A percentile compares a stretch with the other conserved stretches of the same genome.
These are phyloP conservation scores for Heliconius hortense DNA, from an alignment of 2,888 invertebrate species.

Conservation along the genomic window DNA sequence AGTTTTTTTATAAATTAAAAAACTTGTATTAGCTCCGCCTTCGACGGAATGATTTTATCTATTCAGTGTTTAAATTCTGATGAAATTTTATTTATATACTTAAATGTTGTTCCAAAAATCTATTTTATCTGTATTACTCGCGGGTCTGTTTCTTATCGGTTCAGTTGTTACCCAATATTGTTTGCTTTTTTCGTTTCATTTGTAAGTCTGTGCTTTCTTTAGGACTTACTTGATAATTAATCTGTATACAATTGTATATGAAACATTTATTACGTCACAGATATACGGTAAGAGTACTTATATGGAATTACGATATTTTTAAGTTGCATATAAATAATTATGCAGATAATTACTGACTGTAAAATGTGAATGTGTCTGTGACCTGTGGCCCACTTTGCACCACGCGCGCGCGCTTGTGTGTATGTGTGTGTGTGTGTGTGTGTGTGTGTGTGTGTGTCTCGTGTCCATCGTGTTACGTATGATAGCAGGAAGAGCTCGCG, in stretches of 20 bases:
- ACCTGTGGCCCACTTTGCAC: background rate
- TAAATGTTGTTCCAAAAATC: background rate
- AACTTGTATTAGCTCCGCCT: background rate
- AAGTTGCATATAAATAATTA: background rate
- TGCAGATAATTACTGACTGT: background rate
- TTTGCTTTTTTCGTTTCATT: background rate
- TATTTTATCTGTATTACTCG: background rate
- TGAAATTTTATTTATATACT: background rate
- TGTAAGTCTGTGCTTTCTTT: background rate
- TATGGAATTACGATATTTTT: background rate
- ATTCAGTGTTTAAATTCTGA: background rate
- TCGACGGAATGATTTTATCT: background rate
- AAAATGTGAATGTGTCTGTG: background rate
- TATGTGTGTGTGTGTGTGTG: too few species aligned
- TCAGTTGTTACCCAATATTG: background rate
- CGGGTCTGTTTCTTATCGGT: background rate
- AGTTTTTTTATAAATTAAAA: background rate
- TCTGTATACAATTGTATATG: too few species aligned
- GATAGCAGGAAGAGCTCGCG: background rate
- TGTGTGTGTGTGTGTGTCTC: slow-evolving; percentile 16
- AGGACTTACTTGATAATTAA: background rate
- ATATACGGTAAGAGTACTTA: background rate
- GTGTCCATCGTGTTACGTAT: background rate
- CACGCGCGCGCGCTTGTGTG: background rate
- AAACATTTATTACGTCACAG: background rate